Base-by-base conservation (phyloP, 1,140 invertebrate genomes). In the Anagrus nilaparvatae region DNA sequence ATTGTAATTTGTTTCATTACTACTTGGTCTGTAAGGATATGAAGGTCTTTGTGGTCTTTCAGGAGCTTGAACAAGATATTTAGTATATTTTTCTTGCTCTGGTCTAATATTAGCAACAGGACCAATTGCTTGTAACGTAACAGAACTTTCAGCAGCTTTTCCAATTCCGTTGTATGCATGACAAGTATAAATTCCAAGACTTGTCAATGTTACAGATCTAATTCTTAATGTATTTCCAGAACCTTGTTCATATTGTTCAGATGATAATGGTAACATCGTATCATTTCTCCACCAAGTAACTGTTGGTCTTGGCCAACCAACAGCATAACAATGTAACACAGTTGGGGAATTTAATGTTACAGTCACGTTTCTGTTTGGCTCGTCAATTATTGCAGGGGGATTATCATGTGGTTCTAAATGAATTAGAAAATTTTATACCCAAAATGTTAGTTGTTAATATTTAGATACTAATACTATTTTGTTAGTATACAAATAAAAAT, bases 261-360 rank as follows among this genome's bases (percentile, higher is more conserved):
- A 81, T 28, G 71, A 72, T 13, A 85, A 62, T 1, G 87, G 84
- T 53, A 88, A 74, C 56, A 82, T 74, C 6, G 62, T 65, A 9
- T 77, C 72, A n/a, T 84, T 82, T 30, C 79, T 74, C 83, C 85
- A 91, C 90, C 90, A 94, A 12, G 81, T 85, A 12, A 93, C 81
- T 14, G 72, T 64, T 0, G 89, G 88, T 28, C 72, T 63, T 0
- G 90, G 90, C 71, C 77, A 82, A 20, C 89, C 90, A 53, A 83
- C 76, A 12, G 87, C 85, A 48, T 82, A 81, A 64, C 90, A 94
- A 43, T 82, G 77, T 3, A 94, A 65, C 16, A 73, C 60, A 4
- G 83, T 73, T 9, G 82, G 79, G 3, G 72, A 67, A 36, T 81
- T 82, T 33, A 92, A 61, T 23, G 75, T 74, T 4, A 84, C 84